Evolutionary conservation across 2,888 invertebrate species (phyloP), one percentile per base, ranked within the genome.

Genomic region (Ichneumoninae sp.): DNA sequence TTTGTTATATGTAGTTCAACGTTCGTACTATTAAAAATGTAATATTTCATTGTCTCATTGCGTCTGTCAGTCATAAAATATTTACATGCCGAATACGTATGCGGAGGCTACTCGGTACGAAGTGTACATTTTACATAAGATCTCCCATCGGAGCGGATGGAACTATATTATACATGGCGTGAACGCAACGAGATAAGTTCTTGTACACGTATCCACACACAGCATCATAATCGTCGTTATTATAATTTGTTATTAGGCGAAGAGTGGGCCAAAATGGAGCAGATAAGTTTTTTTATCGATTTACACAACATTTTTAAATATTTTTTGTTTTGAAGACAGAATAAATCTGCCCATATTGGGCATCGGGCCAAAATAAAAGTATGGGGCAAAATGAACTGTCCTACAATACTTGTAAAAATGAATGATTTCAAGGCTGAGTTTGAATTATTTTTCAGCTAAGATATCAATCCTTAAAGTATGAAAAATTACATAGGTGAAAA

Each of bases 81-180:
- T 74, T 30, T 47, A 44, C 63, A 44, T 30, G 47, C 44, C 10
- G 74, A 73, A 60, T 44, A 73, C 16, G 44, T 30, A 44, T 5
- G n/a, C 7, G 57, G 6, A 26, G 19, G 57, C 57, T 57, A 22
- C 16, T 1, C 16, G 8, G 36, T 54, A 40, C 54, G 54, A 57
- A 26, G 60, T 7, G n/a, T 40, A 57, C 57, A 57, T 8, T 44
- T 50, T 63, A 16, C 8, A 40, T 63, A 60, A 47, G 57, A 74
- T 74, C 50, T 74, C 3, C 44, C 74, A 47, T 74, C 74, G 33
- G 36, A 30, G 63, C 63, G 30, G 16, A 63, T 63, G 74, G 60
- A 44, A 36, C n/a, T 13, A 60, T 26, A 44, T 63, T 47, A 63
- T 13, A 30, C n/a, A 63, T 19, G 47, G 33, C 44, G 19, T n/a